Conservation (phyloP, 1,140 invertebrate species). For the Aleiodes sp. region DNA sequence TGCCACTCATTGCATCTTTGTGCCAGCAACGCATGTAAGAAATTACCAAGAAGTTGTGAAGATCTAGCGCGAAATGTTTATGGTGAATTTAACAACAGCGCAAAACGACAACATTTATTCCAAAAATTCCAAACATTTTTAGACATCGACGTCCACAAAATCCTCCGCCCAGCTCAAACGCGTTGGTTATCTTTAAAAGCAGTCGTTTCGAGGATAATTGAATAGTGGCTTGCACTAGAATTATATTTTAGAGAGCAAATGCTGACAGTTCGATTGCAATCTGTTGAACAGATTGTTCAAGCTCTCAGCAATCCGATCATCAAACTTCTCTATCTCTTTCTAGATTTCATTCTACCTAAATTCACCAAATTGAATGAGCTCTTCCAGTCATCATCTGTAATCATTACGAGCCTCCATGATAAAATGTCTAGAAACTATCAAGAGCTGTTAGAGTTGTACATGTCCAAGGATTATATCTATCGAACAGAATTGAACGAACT, state of each 20-base stretch:
- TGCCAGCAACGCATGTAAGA: constrained; percentile 52
- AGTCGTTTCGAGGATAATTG: constrained; percentile 35
- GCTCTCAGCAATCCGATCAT: constrained; percentile 38
- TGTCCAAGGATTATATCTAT: constrained; percentile 31
- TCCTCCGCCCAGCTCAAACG: constrained; percentile 34
- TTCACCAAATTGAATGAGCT: constrained; percentile 37
- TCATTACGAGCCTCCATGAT: constrained; percentile 23
- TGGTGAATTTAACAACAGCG: constrained; percentile 50
- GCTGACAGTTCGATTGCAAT: constrained; percentile 29
- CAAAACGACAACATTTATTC: constrained; percentile 47
- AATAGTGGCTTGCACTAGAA: constrained; percentile 37
- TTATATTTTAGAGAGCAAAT: constrained; percentile 32
- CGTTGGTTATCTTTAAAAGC: constrained; percentile 35
- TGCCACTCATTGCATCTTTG: constrained; percentile 59
- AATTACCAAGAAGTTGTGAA: constrained; percentile 48
- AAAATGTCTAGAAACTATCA: constrained; percentile 29
- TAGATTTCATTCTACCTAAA: constrained; percentile 40
- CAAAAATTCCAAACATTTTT: constrained; percentile 39
- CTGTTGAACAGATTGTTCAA: constrained; percentile 34
- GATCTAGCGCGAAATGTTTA: constrained; percentile 50
- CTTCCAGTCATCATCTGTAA: constrained; percentile 31
- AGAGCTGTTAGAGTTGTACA: constrained; percentile 30
- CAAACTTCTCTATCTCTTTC: constrained; percentile 38
- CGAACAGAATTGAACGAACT: constrained; percentile 23
- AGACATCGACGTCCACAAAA: constrained; percentile 37